Conservation (phyloP, 37 sponge, comb jelly and placozoan species). For the Petrosia ficiformis region DNA sequence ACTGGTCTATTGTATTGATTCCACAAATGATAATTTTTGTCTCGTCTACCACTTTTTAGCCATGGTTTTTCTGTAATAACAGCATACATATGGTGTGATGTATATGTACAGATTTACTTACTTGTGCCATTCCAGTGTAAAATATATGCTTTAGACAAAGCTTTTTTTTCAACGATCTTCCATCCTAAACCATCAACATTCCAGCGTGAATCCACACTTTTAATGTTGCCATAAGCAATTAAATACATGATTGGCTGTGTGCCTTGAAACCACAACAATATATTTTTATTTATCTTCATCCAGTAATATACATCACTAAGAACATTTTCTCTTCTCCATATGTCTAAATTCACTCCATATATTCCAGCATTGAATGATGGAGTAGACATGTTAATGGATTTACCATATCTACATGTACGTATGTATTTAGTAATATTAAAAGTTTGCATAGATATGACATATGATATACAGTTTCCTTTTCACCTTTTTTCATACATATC, state of each 20-base stretch:
- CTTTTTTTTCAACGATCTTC: slow-evolving; percentile 22
- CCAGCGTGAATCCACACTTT: slow-evolving; percentile 49
- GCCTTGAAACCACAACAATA: slow-evolving; percentile 63
- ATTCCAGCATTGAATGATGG: too few relatives aligned
- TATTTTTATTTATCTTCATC: slow-evolving; percentile 48
- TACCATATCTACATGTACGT: too few relatives aligned
- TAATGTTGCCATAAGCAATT: slow-evolving; percentile 51
- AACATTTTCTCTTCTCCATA: slow-evolving; percentile 14
- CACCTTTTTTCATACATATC: too few relatives aligned
- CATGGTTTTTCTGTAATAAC: slow-evolving; percentile 69
- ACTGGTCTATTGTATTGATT: slow-evolving; percentile 26
- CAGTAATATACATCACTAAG: slow-evolving; percentile 61
- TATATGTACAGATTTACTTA: background rate
- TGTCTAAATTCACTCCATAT: too few relatives aligned
- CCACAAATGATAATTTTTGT: slow-evolving; percentile 38
- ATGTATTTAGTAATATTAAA: too few relatives aligned
- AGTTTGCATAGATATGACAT: too few relatives aligned
- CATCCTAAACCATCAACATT: slow-evolving; percentile 72
- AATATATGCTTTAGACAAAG: slow-evolving; percentile 30
- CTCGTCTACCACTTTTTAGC: slow-evolving; percentile 39
- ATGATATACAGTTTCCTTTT: too few relatives aligned
- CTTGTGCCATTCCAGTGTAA: slow-evolving; percentile 82
- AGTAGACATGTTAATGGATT: too few relatives aligned
- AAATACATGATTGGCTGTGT: slow-evolving; percentile 80
- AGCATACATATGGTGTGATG: background rate